Base-by-base conservation (phyloP, 2,797 vertebrate genomes). In the Megalops cyprinoides region DNA sequence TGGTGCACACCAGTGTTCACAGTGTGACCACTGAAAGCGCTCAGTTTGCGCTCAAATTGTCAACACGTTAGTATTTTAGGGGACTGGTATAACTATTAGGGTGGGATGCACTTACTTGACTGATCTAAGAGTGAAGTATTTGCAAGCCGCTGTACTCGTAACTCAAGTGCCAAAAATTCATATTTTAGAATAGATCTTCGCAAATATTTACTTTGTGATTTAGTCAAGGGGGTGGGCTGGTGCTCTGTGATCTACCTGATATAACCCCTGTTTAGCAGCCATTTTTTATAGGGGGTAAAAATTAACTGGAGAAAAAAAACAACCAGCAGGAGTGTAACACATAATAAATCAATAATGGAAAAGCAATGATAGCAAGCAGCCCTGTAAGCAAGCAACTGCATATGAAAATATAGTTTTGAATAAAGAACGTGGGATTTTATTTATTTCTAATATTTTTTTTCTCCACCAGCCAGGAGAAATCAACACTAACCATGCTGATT, bases 401-500 rank as follows among this genome's bases (percentile, higher is more conserved):
- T 42, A 23, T 69, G 18, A 69, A 42, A 69, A 42, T 65, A n/a
- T 42, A 42, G 67, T 53, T 14, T 48, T 53, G 42, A 60, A 60
- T 28, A 15, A 39, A n/a, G 20, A 20, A 69, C 25, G 37, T 69
- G 37, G 65, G 65, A 14, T 42, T 28, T 49, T 75, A 31, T 75
- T 31, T 75, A 51, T 49, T 75, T 46, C 37, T 48, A 67, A 37
- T 31, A 4, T 67, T 67, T 53, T 76, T 83, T 85, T 75, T 82
- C 73, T 79, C 80, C 83, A 73, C 34, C 78, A 80, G 74, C 65
- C 85, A 79, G 76, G 31, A 83, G 49, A 69, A 74, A 76, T 79
- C 53, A 56, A 53, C 49, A 77, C 76, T 84, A 86, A 84, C 85
- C 58, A 53, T n/a, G 55, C 82, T 84, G 82, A 87, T 88, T 90